phyloP scores from a whole-genome alignment of 1,140 invertebrate species.

The Propsilocerus akamusi region DNA sequence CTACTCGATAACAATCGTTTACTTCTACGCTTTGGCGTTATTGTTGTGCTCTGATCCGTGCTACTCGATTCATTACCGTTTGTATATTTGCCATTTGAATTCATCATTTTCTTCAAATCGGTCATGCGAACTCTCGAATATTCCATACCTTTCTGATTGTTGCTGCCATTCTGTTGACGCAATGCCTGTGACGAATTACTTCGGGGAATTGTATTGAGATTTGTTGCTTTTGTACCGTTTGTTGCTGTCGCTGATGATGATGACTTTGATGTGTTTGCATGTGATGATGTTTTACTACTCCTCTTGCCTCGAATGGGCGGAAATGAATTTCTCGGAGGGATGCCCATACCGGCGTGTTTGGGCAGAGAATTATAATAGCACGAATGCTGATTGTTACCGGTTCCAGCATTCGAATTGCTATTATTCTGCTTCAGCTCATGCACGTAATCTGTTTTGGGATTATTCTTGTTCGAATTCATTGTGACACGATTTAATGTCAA shows the following conservation, averaged over 20 bases:
- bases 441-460: constrained; percentile 16
- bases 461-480: background rate
- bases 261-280: background rate
- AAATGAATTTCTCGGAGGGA: constrained; percentile 37
- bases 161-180: constrained; percentile 4
- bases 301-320: constrained; percentile 31
- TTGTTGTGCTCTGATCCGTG: constrained; percentile 17
- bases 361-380: constrained; percentile 20
- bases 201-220: constrained; percentile 13
- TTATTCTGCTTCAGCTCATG: constrained; percentile 15
- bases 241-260: constrained; percentile 1
- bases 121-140: constrained; percentile 19
- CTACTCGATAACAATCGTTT: constrained; percentile 15
- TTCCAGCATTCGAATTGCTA: background rate
- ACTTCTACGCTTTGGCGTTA: constrained; percentile 8
- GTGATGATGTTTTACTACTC: constrained; percentile 13
- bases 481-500: background rate
- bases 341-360: constrained; percentile 14
- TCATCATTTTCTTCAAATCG: constrained; percentile 22
- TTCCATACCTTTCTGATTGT: constrained; percentile 18
- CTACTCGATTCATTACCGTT: constrained; percentile 19
- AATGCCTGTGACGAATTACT: constrained; percentile 7
- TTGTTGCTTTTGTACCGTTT: constrained; percentile 10
- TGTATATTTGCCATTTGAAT: constrained; percentile 10
- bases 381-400: background rate